Evolutionary conservation across 1,140 invertebrate species (phyloP).

Genomic region (Phortica variegata): DNA sequence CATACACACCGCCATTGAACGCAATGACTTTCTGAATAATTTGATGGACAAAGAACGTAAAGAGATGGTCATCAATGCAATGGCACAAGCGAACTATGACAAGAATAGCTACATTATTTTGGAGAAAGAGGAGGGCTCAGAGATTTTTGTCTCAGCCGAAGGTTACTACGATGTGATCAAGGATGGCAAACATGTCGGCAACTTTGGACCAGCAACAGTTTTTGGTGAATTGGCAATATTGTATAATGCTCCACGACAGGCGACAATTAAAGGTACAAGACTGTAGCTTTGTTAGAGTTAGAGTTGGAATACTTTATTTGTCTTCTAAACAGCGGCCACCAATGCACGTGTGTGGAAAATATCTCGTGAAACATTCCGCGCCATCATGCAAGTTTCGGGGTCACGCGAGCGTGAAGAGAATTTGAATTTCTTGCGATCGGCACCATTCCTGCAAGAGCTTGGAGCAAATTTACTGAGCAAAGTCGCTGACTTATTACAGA

Average conservation of each 20-base stretch:
- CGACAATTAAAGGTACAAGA: slow-evolving; percentile 72
- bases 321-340: slow-evolving; percentile 66
- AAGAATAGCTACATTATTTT: slow-evolving; percentile 79
- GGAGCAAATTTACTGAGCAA: slow-evolving; percentile 78
- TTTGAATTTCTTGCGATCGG: slow-evolving; percentile 80
- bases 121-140: slow-evolving; percentile 80
- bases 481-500: slow-evolving; percentile 86
- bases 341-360: slow-evolving; percentile 85
- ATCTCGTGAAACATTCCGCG: slow-evolving; percentile 81
- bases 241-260: slow-evolving; percentile 88
- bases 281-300: background rate
- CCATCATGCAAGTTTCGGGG: slow-evolving; percentile 82
- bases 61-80: slow-evolving; percentile 84
- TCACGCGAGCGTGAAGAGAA: slow-evolving; percentile 79
- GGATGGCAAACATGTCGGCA: slow-evolving; percentile 72
- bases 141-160: slow-evolving; percentile 78
- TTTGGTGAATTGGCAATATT: slow-evolving; percentile 93
- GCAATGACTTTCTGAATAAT: slow-evolving; percentile 92
- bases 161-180: slow-evolving; percentile 87
- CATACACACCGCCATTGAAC: slow-evolving; percentile 67
- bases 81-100: slow-evolving; percentile 78
- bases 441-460: slow-evolving; percentile 80
- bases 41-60: slow-evolving; percentile 80
- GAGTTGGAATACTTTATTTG: background rate
- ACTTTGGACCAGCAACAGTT: slow-evolving; percentile 80